Conservation (phyloP, 2,888 invertebrate genomes). For the Sabatieria punctata region DNA sequence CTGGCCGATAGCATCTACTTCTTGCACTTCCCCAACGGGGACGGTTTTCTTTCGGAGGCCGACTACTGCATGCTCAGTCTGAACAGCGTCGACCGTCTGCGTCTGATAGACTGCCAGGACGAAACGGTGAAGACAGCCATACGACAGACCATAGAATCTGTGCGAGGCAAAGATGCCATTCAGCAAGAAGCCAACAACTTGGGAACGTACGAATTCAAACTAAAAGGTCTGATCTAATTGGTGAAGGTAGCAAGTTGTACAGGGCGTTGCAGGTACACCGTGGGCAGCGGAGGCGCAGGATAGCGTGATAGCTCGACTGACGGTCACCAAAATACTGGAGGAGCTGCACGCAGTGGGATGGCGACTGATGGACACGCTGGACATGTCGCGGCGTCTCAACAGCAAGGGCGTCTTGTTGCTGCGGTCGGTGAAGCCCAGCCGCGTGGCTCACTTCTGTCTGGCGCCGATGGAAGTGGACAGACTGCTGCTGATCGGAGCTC, state of each 20-base stretch:
- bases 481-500: background rate
- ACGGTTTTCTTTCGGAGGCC: background rate
- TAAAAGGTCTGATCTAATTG: background rate
- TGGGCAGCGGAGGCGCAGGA: constrained; percentile 5
- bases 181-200: background rate
- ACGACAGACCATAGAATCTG: background rate
- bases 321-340: background rate
- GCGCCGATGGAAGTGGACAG: constrained; percentile 4
- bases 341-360: background rate
- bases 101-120: background rate
- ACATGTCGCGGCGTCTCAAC: constrained; percentile 7
- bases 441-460: background rate
- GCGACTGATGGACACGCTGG: background rate
- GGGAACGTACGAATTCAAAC: constrained; percentile 2
- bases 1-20: background rate
- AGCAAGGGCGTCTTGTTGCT: constrained; percentile 7
- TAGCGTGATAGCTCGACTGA: background rate
- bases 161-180: background rate
- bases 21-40: background rate
- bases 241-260: too few species aligned
- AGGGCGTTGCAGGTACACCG: background rate
- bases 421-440: background rate
- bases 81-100: background rate
- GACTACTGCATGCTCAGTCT: background rate
- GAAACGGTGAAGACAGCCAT: background rate